These are phyloP conservation scores for Parnassius mnemosyne DNA, from an alignment of 2,888 invertebrate species.

Conservation along the genomic window DNA sequence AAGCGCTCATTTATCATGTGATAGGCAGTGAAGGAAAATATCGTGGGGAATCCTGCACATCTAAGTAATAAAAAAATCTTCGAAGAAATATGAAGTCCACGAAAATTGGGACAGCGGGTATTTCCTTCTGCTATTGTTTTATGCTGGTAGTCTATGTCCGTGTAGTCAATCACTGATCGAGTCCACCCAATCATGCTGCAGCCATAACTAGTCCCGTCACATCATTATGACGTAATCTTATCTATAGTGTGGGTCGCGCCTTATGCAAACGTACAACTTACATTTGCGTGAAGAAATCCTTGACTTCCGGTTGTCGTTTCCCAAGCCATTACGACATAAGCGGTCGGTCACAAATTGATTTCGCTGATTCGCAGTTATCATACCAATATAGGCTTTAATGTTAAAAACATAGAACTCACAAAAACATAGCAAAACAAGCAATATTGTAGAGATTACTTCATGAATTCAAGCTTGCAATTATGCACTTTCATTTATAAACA, in stretches of 20 bases:
- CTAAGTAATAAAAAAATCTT: neutral
- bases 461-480: conserved; percentile 17
- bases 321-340: conserved; percentile 12
- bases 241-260: neutral
- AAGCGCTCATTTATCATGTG: too few relatives aligned
- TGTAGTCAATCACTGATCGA: too few relatives aligned
- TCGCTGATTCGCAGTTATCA: neutral
- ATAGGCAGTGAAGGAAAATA: too few relatives aligned
- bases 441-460: neutral
- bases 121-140: too few relatives aligned
- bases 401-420: conserved; percentile 3
- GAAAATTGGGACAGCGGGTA: neutral
- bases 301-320: conserved; percentile 19
- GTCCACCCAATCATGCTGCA: neutral
- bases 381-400: conserved; percentile 3
- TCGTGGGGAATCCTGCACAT: too few relatives aligned
- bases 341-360: conserved; percentile 12
- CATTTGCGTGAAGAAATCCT: conserved; percentile 15
- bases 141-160: too few relatives aligned
- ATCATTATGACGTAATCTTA: neutral
- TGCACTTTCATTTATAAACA: conserved; percentile 10
- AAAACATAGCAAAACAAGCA: conserved; percentile 2
- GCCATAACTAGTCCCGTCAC: conserved; percentile 1
- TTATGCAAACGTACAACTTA: neutral
- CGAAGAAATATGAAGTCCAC: neutral